A percentile compares a stretch with the other conserved stretches of the same genome.
These are phyloP conservation scores for Orius insidiosus DNA, from an alignment of 1,140 invertebrate species.

Conservation along the genomic window DNA sequence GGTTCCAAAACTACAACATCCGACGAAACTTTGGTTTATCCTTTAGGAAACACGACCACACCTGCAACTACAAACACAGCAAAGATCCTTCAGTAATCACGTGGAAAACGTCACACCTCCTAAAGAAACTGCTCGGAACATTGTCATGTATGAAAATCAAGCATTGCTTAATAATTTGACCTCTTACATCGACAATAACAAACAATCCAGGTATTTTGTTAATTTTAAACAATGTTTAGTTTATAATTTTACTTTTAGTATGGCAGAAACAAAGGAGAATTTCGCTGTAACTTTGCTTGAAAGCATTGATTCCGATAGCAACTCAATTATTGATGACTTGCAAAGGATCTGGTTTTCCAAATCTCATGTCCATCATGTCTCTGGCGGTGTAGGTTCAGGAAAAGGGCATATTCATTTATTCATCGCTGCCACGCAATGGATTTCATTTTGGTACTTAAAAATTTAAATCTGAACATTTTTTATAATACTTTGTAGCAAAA, in stretches of 20 bases:
- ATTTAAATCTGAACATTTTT: neutral
- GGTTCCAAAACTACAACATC: slow-evolving; percentile 24
- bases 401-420: slow-evolving; percentile 63
- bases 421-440: slow-evolving; percentile 59
- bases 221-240: too few relatives aligned
- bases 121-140: slow-evolving; percentile 14
- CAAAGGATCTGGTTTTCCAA: slow-evolving; percentile 57
- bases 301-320: slow-evolving; percentile 57
- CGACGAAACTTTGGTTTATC: slow-evolving; percentile 1
- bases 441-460: slow-evolving; percentile 43
- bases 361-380: slow-evolving; percentile 64
- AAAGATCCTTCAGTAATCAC: slow-evolving; percentile 4
- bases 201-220: neutral
- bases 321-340: slow-evolving; percentile 44
- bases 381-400: slow-evolving; percentile 64
- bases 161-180: slow-evolving; percentile 50
- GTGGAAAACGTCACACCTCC: slow-evolving; percentile 3
- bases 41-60: slow-evolving; percentile 6
- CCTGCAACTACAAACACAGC: slow-evolving; percentile 6
- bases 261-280: slow-evolving; percentile 27
- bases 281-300: slow-evolving; percentile 54
- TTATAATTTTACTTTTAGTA: slow-evolving; percentile 30
- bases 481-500: slow-evolving; percentile 24
- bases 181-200: slow-evolving; percentile 35
- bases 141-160: slow-evolving; percentile 43